These are phyloP conservation scores for Pteronotus mesoamericanus DNA, from an alignment of 2,797 vertebrate species.

Conservation along the genomic window DNA sequence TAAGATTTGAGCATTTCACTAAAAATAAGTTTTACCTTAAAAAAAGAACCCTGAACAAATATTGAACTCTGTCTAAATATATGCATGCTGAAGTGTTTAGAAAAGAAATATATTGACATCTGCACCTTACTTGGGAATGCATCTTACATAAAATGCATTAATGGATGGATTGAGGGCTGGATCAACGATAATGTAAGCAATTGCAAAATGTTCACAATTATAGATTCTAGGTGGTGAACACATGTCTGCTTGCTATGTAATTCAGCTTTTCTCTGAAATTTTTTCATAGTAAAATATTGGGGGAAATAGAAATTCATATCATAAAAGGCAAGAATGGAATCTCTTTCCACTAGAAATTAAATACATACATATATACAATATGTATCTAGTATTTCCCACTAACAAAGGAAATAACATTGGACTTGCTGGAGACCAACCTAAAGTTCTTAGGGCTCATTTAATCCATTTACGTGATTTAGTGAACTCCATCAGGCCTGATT, in stretches of 20 bases:
- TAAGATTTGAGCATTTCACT: background rate
- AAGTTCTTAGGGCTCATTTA: background rate
- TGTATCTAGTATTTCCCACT: background rate
- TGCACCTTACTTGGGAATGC: background rate
- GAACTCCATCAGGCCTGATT: background rate
- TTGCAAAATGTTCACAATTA: background rate
- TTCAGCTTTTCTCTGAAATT: background rate
- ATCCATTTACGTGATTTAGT: background rate
- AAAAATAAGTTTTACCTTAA: background rate
- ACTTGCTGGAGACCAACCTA: background rate
- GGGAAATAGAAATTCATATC: background rate
- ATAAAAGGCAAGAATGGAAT: background rate
- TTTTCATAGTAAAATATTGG: background rate
- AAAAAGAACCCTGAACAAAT: background rate
- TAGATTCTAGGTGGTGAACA: background rate
- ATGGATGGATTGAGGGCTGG: background rate
- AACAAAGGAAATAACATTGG: background rate
- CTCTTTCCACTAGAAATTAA: background rate
- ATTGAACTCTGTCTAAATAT: background rate
- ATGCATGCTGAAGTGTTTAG: background rate
- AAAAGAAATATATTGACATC: background rate
- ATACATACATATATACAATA: background rate
- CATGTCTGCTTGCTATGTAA: background rate
- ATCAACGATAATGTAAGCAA: background rate
- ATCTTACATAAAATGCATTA: background rate